A percentile compares a stretch with the other conserved stretches of the same genome.
Conservation (phyloP, 2,113 vertebrate species). For the Pteropus alecto region DNA sequence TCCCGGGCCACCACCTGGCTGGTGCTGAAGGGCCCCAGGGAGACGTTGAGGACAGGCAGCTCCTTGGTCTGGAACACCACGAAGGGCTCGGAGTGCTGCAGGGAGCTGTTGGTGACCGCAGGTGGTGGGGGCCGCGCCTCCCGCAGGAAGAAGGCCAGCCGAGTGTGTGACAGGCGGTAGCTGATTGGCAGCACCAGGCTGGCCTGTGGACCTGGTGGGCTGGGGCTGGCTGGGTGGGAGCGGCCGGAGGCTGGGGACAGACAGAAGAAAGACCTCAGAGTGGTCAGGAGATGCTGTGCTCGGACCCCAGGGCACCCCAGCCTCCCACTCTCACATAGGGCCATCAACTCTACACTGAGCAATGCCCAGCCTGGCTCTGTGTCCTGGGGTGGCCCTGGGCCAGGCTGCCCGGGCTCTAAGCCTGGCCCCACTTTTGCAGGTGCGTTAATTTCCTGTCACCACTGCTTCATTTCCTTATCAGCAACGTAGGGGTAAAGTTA, state of each 20-base stretch:
- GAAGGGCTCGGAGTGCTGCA: slow-evolving; percentile 95
- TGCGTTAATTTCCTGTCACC: background rate
- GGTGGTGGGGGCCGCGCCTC: slow-evolving; percentile 80
- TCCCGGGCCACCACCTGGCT: slow-evolving; percentile 94
- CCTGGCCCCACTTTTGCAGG: background rate
- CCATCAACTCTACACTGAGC: accelerated
- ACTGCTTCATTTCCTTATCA: background rate
- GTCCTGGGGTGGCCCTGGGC: no score
- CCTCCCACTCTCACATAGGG: background rate
- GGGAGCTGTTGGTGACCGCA: slow-evolving; percentile 81
- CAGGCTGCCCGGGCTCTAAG: background rate
- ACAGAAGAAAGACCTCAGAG: background rate
- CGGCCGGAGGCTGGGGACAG: slow-evolving; percentile 81
- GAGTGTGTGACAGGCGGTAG: slow-evolving; percentile 95
- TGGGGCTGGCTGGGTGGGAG: slow-evolving; percentile 87
- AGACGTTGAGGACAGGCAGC: slow-evolving; percentile 93
- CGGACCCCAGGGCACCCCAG: accelerated
- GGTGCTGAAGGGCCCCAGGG: slow-evolving; percentile 92
- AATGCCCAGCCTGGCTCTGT: background rate
- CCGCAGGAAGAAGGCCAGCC: slow-evolving; percentile 96
- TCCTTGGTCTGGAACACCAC: slow-evolving; percentile 99
- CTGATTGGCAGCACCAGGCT: slow-evolving; percentile 89
- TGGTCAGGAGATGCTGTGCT: background rate
- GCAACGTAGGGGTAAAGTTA: background rate
- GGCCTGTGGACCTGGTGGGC: slow-evolving; percentile 82